Evolutionary conservation across 2,113 vertebrate species (phyloP), one percentile per base, ranked within the genome.

Genomic region (Cyprinus carpio): DNA sequence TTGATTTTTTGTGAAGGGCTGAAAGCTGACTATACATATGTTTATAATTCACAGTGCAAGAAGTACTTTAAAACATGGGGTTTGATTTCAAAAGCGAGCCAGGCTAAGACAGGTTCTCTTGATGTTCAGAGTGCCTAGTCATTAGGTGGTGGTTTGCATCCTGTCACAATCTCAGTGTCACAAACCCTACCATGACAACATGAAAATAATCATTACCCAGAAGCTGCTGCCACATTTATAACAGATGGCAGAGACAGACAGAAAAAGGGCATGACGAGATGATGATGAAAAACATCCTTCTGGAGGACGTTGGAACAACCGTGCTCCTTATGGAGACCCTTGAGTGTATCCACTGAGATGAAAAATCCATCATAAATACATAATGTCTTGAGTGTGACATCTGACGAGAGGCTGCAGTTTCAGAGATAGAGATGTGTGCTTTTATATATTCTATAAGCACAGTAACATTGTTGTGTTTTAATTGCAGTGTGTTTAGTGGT

Each of bases 151-250:
- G 49, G 34, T 16, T 31, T 74, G 51, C 51, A 74, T 74, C 77
- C 67, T 72, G 84, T 60, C 84, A 20, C 65, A 80, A 23, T 80
- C 84, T 85, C 76, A n/a, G n/a, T n/a, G n/a, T n/a, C n/a, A n/a
- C n/a, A n/a, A n/a, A n/a, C 49, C 34, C 51, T 62, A n/a, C 54
- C 67, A 85, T 81, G 77, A 85, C 54, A 64, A 81, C 84, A 75
- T 64, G 40, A 85, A 75, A 64, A 85, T 74, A 6, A 85, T 71
- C 78, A 64, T 40, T 11, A 62, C 54, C 31, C 27, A 54, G 64
- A 56, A 79, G 23, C 84, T 85, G 65, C 56, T 54, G 64, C 23
- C 62, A 34, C 65, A 29, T 58, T 72, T 46, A 40, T 13, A 79
- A 4, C 75, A 85, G 84, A 80, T 64, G 84, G 84, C 13, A 40